Evolutionary conservation across 2,888 invertebrate species (phyloP).

Genomic region (Anorthoa munda): DNA sequence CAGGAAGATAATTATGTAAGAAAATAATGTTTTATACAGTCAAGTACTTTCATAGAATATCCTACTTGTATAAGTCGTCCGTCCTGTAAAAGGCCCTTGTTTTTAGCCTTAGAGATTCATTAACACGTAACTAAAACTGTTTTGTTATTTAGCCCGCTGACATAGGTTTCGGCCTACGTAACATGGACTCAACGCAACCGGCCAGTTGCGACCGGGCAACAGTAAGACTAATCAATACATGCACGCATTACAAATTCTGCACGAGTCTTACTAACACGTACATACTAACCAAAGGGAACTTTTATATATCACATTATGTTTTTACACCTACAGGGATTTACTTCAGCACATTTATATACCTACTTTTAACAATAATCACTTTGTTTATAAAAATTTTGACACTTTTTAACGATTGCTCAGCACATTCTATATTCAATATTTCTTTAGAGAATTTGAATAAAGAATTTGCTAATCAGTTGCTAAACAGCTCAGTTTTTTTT

Average conservation of each 20-base stretch:
- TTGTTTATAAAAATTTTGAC: no score
- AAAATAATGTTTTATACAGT: not conserved
- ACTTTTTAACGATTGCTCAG: no score
- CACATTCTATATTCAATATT: no score
- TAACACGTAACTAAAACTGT: constrained; percentile 66
- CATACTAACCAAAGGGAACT: constrained; percentile 48
- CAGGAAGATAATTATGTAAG: no score
- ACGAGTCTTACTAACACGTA: constrained; percentile 67
- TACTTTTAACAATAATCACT: constrained; percentile 14
- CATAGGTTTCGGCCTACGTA: constrained; percentile 86
- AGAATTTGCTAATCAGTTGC: no score
- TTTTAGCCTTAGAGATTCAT: constrained; percentile 67
- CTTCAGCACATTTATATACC: constrained; percentile 40
- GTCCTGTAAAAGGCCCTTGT: constrained; percentile 62
- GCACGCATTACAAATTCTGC: constrained; percentile 79
- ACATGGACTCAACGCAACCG: constrained; percentile 85
- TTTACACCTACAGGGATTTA: constrained; percentile 17
- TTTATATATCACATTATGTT: constrained; percentile 35
- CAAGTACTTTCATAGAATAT: constrained; percentile 29
- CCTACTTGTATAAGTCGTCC: constrained; percentile 15
- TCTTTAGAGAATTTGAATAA: no score
- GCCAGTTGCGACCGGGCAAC: constrained; percentile 85
- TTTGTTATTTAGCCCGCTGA: constrained; percentile 86
- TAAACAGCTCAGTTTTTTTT: no score
- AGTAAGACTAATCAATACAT: constrained; percentile 84